Percentiles rank a stretch among this genome's conserved stretches.
phyloP scores from a whole-genome alignment of 2,888 invertebrate species.

The Malthinus seriepunctatus region DNA sequence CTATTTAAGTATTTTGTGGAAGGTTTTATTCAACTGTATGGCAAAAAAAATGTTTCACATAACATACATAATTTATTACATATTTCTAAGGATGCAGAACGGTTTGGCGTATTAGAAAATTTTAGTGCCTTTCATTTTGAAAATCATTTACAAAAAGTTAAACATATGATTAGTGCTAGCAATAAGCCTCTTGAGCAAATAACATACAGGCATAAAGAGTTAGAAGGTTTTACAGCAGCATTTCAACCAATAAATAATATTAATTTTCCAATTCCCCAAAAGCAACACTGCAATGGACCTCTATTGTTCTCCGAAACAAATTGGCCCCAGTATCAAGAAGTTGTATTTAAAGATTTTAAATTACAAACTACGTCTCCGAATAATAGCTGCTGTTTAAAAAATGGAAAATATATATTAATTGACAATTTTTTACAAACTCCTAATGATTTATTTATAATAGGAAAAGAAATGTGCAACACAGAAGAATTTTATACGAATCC shows the following conservation, averaged over 20 bases:
- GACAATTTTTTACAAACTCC: neutral
- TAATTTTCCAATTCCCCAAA: neutral
- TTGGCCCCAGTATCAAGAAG: no score
- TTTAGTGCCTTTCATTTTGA: slow-evolving; percentile 12
- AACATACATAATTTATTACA: slow-evolving; percentile 8
- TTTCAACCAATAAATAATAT: neutral
- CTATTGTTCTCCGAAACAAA: no score
- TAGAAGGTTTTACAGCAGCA: neutral
- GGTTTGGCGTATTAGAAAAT: slow-evolving; percentile 6
- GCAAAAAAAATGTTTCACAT: slow-evolving; percentile 2
- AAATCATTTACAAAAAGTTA: slow-evolving; percentile 13
- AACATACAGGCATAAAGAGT: no score
- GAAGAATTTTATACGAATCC: neutral
- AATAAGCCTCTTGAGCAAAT: neutral
- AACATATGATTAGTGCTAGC: neutral
- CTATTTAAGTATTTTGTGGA: slow-evolving; percentile 12
- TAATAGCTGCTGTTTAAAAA: neutral
- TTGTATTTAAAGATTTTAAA: no score
- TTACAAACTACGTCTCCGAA: no score
- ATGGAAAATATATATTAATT: neutral
- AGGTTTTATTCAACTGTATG: slow-evolving; percentile 8
- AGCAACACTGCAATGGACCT: no score
- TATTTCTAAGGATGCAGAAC: slow-evolving; percentile 7
- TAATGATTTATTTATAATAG: neutral
- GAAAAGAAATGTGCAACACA: neutral